A percentile compares a stretch with the other conserved stretches of the same genome.
Evolutionary conservation across 2,888 invertebrate species (phyloP).

Genomic region (Morinoia aosen): DNA sequence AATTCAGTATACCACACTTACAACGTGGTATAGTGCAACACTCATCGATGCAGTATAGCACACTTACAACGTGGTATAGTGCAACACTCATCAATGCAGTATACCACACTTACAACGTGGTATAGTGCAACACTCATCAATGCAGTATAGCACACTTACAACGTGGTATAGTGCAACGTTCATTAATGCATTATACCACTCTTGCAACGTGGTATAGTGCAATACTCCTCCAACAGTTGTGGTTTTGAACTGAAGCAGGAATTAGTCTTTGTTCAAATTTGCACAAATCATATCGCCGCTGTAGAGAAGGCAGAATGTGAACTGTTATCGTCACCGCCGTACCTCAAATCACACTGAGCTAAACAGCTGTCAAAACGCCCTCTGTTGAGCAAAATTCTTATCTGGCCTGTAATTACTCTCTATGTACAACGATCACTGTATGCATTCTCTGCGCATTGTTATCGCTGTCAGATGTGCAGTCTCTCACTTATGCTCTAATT

Average conservation of each 20-base stretch:
- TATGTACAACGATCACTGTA: not conserved
- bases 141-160: too few species aligned
- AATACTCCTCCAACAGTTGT: not conserved
- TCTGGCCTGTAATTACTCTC: not conserved
- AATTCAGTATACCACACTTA: too few species aligned
- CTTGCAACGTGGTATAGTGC: not conserved
- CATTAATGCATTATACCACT: too few species aligned
- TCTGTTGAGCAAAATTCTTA: not conserved
- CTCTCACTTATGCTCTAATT: not conserved
- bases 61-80: too few species aligned
- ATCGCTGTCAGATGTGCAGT: too few species aligned
- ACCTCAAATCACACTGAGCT: not conserved
- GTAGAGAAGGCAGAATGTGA: not conserved
- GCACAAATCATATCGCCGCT: not conserved
- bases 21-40: too few species aligned
- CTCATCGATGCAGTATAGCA: too few species aligned
- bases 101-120: too few species aligned
- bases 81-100: too few species aligned
- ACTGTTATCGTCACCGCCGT: not conserved
- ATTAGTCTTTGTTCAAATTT: not conserved
- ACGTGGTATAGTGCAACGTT: too few species aligned
- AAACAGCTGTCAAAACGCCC: not conserved
- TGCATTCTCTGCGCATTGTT: not conserved
- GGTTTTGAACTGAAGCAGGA: not conserved
- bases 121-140: too few species aligned